phyloP scores from a whole-genome alignment of 2,888 invertebrate genomes.

The Enchytraeus crypticus region DNA sequence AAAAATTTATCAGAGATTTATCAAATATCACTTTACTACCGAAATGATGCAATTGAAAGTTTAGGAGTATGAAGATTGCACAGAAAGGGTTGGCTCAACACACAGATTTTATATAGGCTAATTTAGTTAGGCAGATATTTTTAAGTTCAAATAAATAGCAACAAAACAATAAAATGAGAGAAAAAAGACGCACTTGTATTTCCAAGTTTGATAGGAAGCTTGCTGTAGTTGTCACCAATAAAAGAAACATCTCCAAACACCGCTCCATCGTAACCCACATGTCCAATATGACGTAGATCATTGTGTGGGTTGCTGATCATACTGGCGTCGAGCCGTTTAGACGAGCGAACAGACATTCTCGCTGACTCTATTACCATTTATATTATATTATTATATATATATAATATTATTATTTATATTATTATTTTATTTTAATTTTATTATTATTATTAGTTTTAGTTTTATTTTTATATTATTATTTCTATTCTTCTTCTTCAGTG shows the following conservation, averaged over 20 bases:
- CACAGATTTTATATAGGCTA: no score
- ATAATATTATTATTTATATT: neutral
- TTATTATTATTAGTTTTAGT: no score
- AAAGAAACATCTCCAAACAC: slow-evolving; percentile 82
- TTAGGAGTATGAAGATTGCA: no score
- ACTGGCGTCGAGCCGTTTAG: slow-evolving; percentile 47
- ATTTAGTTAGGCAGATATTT: no score
- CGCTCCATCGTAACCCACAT: slow-evolving; percentile 92
- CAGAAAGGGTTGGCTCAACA: no score
- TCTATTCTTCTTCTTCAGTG: no score
- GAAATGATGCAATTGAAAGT: no score
- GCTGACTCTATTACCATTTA: slow-evolving; percentile 27
- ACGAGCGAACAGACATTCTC: slow-evolving; percentile 19
- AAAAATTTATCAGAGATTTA: no score
- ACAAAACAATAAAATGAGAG: neutral
- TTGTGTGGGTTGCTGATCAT: slow-evolving; percentile 93
- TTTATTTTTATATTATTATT: no score
- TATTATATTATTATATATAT: neutral
- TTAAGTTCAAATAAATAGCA: neutral
- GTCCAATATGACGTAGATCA: slow-evolving; percentile 88
- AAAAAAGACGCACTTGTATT: slow-evolving; percentile 5
- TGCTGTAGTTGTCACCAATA: slow-evolving; percentile 55
- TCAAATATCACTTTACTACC: no score
- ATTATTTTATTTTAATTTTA: neutral
- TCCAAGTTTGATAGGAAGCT: slow-evolving; percentile 67